Evolutionary conservation across 2,113 vertebrate genomes (phyloP), one percentile per base, ranked within the genome.

Genomic region (Lophura nycthemera): DNA sequence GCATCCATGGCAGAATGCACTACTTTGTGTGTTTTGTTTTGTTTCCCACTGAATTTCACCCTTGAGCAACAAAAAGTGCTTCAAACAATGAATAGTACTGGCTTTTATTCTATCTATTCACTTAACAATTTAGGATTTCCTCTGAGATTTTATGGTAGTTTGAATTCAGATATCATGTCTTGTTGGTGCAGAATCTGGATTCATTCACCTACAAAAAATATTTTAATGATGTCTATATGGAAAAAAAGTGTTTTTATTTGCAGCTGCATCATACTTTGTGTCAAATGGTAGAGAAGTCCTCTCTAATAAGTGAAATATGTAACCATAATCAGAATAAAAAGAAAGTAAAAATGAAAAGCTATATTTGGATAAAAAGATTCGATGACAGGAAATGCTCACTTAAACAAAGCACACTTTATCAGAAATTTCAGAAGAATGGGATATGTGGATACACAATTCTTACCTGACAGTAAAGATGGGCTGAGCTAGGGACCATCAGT

Each of bases 231-330:
- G 63, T 59, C 8, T 42, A 3, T 5, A 7, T 50, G 20, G 45
- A 64, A 75, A 86, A 54, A 47, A 24, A 54, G 34, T n/a, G n/a
- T 80, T 80, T 96, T 94, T 91, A 47, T 93, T 90, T 91, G 56
- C 56, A 83, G 50, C 60, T 90, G 64, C 38, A 63, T 70, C 88
- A 22, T 93, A 78, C 48, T 78, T 65, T 65, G 24, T 77, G 47
- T 86, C 56, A 88, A 94, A 70, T 54, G 19, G 9, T 56, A 83
- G 50, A 34, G 32, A 91, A 83, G 50, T 83, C 38, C 72, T 91
- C 24, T 88, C 24, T 86, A 90, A 80, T 10, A 48, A 45, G 43
- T 22, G 50, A 91, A 56, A 10, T 74, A 48, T 50, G 61, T 80
- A 83, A 83, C 61, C 71, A 76, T 61, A 79, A 91, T 76, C 80